These are phyloP conservation scores for Goniozus legneri DNA, from an alignment of 1,140 invertebrate genomes.

Conservation along the genomic window DNA sequence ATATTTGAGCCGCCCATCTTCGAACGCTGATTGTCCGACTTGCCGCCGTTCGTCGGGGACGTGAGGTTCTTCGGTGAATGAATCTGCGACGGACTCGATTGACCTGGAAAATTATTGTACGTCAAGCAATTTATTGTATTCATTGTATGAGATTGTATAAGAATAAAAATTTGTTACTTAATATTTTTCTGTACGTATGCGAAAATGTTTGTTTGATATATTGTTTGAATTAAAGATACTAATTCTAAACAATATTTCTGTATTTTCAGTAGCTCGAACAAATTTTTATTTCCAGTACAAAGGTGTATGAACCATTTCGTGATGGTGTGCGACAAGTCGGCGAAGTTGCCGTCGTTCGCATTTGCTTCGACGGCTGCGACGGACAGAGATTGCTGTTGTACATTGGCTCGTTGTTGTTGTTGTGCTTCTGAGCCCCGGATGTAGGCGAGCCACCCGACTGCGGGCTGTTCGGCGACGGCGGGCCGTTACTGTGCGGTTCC, in stretches of 20 bases:
- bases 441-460: slow-evolving; percentile 37
- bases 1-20: slow-evolving; percentile 28
- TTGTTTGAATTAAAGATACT: no score
- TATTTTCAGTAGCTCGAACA: no score
- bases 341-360: slow-evolving; percentile 43
- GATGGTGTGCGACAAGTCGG: slow-evolving; percentile 45
- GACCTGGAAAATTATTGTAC: slow-evolving; percentile 27
- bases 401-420: slow-evolving; percentile 50
- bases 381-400: slow-evolving; percentile 44
- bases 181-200: no score
- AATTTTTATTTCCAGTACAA: background rate
- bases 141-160: no score
- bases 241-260: no score
- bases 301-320: slow-evolving; percentile 33
- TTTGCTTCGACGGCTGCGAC: slow-evolving; percentile 44
- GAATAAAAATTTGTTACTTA: slow-evolving; percentile 7
- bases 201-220: background rate
- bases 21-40: slow-evolving; percentile 33
- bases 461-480: slow-evolving; percentile 41
- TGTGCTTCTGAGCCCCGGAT: slow-evolving; percentile 24
- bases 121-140: background rate
- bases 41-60: slow-evolving; percentile 35
- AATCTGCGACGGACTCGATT: slow-evolving; percentile 45
- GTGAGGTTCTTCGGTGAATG: slow-evolving; percentile 37
- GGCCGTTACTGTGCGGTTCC: slow-evolving; percentile 59